Evolutionary conservation across 2,113 vertebrate genomes (phyloP), one percentile per base, ranked within the genome.

Genomic region (Catharus bicknelli): DNA sequence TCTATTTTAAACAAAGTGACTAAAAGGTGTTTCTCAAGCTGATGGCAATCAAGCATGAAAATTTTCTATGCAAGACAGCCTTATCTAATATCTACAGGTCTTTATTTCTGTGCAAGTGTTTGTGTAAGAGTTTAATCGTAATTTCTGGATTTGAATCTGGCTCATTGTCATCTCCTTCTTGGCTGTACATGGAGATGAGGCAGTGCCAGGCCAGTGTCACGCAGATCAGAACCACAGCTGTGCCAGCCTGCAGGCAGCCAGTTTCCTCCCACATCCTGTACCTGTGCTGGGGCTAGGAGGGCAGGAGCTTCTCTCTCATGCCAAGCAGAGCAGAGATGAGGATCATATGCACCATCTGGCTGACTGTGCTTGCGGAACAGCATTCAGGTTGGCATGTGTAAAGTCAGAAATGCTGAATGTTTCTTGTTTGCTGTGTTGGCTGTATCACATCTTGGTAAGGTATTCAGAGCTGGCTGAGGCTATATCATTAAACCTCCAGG

Each of bases 71-170:
- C 6, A 29, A 80, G 40, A 32, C 38, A 79, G 72, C 7, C 16
- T 66, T 67, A 51, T 63, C 58, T 61, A 13, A 25, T 66, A n/a
- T 80, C 95, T 69, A 76, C 70, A 73, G 36, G 45, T 68, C 40
- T 64, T 76, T 88, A 69, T 54, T 83, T 66, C 73, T 77, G 19
- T 62, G n/a, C 53, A 89, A 81, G 58, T 70, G 8, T 78, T 86
- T 91, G 34, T 74, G 53, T 74, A 45, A 66, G 76, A 50, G 45
- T 76, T 59, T 68, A 50, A 38, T 26, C 51, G n/a, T 47, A 42
- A 12, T 67, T 89, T 66, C 48, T n/a, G 10, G 15, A n/a, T 57
- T 50, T 69, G 55, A 73, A 27, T 34, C 4, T 57, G 59, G 4
- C 50, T 92, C 19, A 53, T 62, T 50, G 6, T 36, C 42, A 36